Conservation (phyloP, 2,888 invertebrate genomes). For the Mesoligia furuncula region DNA sequence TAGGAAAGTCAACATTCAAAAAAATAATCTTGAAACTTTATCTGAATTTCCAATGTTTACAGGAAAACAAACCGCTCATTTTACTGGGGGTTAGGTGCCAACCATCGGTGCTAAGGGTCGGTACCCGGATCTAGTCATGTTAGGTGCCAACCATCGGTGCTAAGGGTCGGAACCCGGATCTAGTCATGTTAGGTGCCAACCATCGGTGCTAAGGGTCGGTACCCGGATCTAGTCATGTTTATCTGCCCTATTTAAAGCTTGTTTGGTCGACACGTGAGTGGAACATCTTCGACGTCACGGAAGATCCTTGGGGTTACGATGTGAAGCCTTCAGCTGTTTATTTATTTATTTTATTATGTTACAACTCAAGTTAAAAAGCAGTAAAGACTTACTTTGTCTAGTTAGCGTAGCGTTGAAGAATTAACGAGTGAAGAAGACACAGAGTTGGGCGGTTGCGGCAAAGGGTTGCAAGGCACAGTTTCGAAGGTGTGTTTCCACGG, state of each 20-base stretch:
- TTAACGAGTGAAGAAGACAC: no score
- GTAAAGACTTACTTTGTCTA: background rate
- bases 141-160: background rate
- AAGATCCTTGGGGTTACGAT: slow-evolving; percentile 48
- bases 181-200: no score
- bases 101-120: slow-evolving; percentile 7
- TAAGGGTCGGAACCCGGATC: slow-evolving; percentile 43
- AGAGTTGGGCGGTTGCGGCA: background rate
- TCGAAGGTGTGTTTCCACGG: background rate
- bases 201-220: slow-evolving; percentile 9
- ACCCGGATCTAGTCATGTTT: slow-evolving; percentile 44
- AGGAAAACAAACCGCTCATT: background rate
- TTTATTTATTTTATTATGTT: slow-evolving; percentile 46
- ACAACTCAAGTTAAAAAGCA: slow-evolving; percentile 35
- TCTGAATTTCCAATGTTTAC: background rate
- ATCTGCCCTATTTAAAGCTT: slow-evolving; percentile 31
- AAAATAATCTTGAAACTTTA: background rate
- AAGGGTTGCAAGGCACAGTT: background rate
- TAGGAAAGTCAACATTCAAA: slow-evolving; percentile 5
- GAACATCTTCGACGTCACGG: slow-evolving; percentile 22
- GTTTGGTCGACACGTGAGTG: slow-evolving; percentile 30
- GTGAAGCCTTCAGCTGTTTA: slow-evolving; percentile 54
- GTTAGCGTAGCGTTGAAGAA: background rate
- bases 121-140: slow-evolving; percentile 42
- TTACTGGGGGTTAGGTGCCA: no score